Percentiles rank a stretch among this genome's conserved stretches.
These are phyloP conservation scores for Nemurella pictetii DNA, from an alignment of 2,888 invertebrate species.

Conservation along the genomic window DNA sequence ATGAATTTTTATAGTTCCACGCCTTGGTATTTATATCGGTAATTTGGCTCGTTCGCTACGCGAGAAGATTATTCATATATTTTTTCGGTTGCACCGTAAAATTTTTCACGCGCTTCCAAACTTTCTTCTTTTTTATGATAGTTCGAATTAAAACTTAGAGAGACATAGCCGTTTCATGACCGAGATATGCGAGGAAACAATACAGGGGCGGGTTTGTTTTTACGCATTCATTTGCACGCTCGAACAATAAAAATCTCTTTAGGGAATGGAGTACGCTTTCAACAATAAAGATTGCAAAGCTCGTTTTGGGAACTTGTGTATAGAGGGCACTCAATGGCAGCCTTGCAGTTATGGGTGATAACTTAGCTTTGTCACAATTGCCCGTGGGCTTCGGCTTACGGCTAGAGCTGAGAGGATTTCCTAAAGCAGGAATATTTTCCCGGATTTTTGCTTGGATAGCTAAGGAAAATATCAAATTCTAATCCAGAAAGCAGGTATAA, in stretches of 20 bases:
- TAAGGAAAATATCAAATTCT: no score
- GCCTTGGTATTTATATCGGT: constrained; percentile 26
- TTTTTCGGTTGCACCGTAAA: constrained; percentile 13
- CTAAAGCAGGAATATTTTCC: no score
- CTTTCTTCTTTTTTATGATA: constrained; percentile 7
- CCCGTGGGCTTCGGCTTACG: background rate
- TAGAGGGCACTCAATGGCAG: background rate
- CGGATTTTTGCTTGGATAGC: no score
- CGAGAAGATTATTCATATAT: constrained; percentile 30
- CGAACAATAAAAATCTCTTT: constrained; percentile 19
- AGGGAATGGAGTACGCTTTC: constrained; percentile 24
- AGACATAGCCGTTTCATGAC: background rate
- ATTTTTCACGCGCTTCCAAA: constrained; percentile 16
- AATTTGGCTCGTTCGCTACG: constrained; percentile 13
- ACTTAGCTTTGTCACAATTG: constrained; percentile 13
- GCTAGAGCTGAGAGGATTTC: background rate
- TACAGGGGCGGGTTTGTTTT: constrained; percentile 1
- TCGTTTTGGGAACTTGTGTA: background rate
- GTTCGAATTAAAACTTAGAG: constrained; percentile 17
- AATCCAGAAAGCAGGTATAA: no score
- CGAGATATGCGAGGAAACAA: constrained; percentile 21
- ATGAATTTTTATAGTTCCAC: constrained; percentile 27
- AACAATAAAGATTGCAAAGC: constrained; percentile 20
- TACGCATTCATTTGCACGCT: constrained; percentile 18
- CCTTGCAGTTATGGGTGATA: background rate